Evolutionary conservation across 2,113 vertebrate genomes (phyloP).

Genomic region (Oostethus manadensis): DNA sequence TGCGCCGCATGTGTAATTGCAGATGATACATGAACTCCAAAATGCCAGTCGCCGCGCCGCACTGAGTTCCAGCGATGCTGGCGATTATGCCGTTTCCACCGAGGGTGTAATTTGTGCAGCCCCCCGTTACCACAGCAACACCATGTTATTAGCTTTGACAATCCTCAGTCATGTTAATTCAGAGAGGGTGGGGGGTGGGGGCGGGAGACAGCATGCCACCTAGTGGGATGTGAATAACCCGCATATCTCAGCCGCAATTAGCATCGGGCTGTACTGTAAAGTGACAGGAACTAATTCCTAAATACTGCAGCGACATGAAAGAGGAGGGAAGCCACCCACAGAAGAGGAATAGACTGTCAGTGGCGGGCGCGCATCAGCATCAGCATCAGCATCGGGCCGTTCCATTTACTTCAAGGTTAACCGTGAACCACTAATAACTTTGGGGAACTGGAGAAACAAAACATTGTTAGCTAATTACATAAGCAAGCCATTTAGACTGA

Average conservation of each 20-base stretch:
- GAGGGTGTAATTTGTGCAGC: conserved; percentile 60
- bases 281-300: conserved; percentile 65
- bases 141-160: conserved; percentile 60
- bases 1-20: conserved; percentile 64
- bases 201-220: conserved; percentile 55
- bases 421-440: conserved; percentile 68
- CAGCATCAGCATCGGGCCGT: conserved; percentile 50
- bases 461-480: conserved; percentile 71
- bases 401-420: conserved; percentile 72
- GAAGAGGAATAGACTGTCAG: conserved; percentile 65
- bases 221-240: conserved; percentile 63
- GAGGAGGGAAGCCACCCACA: conserved; percentile 58
- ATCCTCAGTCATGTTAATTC: conserved; percentile 61
- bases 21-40: conserved; percentile 66
- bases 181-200: conserved; percentile 42
- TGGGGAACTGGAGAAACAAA: conserved; percentile 67
- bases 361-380: conserved; percentile 46
- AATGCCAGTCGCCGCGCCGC: conserved; percentile 48
- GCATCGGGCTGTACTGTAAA: conserved; percentile 59
- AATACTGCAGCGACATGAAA: conserved; percentile 67
- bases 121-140: conserved; percentile 51
- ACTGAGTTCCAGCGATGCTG: conserved; percentile 29
- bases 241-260: conserved; percentile 67
- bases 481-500: conserved; percentile 70
- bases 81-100: conserved; percentile 54